Conservation (phyloP, 2,888 invertebrate genomes). For the Nymphalis polychloros region DNA sequence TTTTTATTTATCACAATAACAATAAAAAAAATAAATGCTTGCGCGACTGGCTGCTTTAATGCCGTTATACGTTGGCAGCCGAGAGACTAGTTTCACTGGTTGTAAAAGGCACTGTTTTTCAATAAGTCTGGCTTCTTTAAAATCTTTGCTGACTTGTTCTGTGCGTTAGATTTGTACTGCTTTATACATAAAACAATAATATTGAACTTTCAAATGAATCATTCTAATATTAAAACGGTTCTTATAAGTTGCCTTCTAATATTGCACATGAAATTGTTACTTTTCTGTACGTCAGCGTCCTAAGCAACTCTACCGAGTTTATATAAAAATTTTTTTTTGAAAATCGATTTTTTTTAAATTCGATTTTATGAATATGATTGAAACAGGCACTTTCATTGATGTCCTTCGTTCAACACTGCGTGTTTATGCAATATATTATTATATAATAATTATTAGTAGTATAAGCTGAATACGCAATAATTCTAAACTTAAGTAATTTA, state of each 20-base stretch:
- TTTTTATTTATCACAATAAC: conserved; percentile 52
- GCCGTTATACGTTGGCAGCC: conserved; percentile 51
- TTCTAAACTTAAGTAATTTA: conserved; percentile 47
- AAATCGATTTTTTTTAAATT: no score
- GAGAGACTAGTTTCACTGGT: conserved; percentile 78
- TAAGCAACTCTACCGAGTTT: neutral
- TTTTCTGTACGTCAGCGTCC: neutral
- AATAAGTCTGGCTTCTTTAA: conserved; percentile 20
- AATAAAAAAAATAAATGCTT: conserved; percentile 81
- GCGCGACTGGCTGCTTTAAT: conserved; percentile 66
- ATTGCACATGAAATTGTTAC: conserved; percentile 5
- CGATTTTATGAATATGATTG: neutral
- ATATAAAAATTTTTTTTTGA: neutral
- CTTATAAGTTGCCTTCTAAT: neutral
- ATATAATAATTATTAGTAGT: conserved; percentile 49
- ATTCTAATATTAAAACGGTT: neutral
- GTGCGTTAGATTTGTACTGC: neutral
- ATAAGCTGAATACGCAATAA: conserved; percentile 39
- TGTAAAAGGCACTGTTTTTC: conserved; percentile 67
- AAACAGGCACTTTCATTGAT: conserved; percentile 39
- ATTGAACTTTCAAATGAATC: no score
- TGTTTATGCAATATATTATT: conserved; percentile 43
- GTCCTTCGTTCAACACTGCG: conserved; percentile 41
- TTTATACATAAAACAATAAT: neutral
- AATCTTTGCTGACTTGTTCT: neutral